Base-by-base conservation (phyloP, 2,797 vertebrate species). In the Hoplostethus atlanticus region DNA sequence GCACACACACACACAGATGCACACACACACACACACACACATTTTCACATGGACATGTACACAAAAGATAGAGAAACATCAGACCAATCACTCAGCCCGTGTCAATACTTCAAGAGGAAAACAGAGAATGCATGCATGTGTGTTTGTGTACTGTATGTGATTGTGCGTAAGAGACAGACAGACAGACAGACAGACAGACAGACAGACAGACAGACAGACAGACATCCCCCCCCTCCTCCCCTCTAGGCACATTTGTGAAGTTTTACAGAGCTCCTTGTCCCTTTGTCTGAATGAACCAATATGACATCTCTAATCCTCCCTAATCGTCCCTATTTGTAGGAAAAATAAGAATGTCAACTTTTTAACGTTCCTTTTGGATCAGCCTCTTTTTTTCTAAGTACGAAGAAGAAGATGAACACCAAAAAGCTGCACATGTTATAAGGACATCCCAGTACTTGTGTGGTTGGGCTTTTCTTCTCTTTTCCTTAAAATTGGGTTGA, bases 41-140 rank as follows among this genome's bases (percentile, higher is more conserved):
- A 73, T 11, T 58, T 65, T 31, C 63, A 80, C 72, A 83, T 48
- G 40, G 25, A 64, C 76, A 55, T 16, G 70, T 70, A 75, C 77
- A 86, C 73, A 77, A 67, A 76, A 75, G 71, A 84, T 48, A 80
- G 64, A 84, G 74, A 82, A 75, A 76, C 80, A 87, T 85, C 81
- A 83, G 76, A 87, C 78, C 73, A 77, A 84, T 87, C 83, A 78
- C 70, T 92, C 84, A 89, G 84, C 50, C 38, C n/a, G 67, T 85
- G 84, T 83, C 84, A 77, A 88, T 84, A 81, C 77, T 71, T 81
- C 62, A 62, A 54, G 71, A 84, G 44, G 51, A 74, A 79, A 64
- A 76, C 42, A 16, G 31, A 58, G 52, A 64, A 75, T 36, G 64
- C 53, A 44, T 36, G 47, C 8, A 54, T 58, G 64, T 38, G 57